Percentiles rank a stretch among this genome's conserved stretches.
These are phyloP conservation scores for Coilia nasus DNA, from an alignment of 2,797 vertebrate species.

Conservation along the genomic window DNA sequence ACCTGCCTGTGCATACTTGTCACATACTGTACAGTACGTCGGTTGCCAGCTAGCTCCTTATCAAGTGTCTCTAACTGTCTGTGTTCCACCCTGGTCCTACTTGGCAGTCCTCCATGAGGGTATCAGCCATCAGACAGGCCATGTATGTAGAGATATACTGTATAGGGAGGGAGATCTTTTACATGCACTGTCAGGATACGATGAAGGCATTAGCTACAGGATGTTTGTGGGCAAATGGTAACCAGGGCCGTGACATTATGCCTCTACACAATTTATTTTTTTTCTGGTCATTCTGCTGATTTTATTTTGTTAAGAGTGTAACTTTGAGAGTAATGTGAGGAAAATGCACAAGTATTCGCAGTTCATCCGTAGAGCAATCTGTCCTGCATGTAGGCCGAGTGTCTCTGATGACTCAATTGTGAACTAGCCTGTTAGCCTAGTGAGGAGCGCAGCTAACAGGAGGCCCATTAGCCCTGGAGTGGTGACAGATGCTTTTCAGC, in stretches of 20 bases:
- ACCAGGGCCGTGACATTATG: neutral
- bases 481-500: conserved; percentile 38
- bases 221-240: neutral
- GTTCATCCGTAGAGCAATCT: neutral
- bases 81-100: neutral
- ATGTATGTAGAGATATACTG: too few relatives aligned
- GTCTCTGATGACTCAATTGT: neutral
- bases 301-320: neutral
- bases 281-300: neutral
- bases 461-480: conserved; percentile 10
- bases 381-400: neutral
- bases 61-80: neutral
- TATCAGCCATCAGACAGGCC: neutral
- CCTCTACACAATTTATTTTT: neutral
- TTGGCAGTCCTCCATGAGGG: neutral
- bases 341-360: neutral
- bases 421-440: neutral
- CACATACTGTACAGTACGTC: neutral
- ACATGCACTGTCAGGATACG: neutral
- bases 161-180: neutral
- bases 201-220: neutral
- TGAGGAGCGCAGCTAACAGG: neutral
- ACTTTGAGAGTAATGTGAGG: neutral
- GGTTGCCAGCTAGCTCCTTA: neutral
- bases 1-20: neutral